Conservation (phyloP, 2,888 invertebrate species). For the Blera fallax region DNA sequence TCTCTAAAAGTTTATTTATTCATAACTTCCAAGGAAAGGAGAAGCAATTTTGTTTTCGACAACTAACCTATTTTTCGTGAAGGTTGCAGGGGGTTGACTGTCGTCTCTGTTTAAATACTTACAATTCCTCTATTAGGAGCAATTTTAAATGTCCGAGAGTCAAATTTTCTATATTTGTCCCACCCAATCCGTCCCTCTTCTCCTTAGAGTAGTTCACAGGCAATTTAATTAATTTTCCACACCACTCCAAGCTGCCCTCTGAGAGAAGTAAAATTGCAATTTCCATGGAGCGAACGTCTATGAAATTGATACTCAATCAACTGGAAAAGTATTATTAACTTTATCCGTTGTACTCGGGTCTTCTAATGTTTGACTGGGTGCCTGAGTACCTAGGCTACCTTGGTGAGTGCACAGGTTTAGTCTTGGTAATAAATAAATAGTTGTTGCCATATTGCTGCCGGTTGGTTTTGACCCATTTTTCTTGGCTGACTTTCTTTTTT, state of each 20-base stretch:
- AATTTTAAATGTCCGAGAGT: conserved; percentile 69
- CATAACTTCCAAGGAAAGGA: conserved; percentile 11
- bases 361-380: conserved; percentile 56
- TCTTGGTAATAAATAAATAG: conserved; percentile 58
- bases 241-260: conserved; percentile 48
- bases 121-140: conserved; percentile 47
- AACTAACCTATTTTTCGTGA: conserved; percentile 13
- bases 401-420: conserved; percentile 44
- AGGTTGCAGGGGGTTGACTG: not conserved
- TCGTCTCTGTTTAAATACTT: conserved; percentile 26
- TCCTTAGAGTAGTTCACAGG: conserved; percentile 48
- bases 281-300: conserved; percentile 67
- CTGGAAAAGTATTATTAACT: conserved; percentile 72
- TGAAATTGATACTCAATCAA: conserved; percentile 71
- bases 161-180: conserved; percentile 46
- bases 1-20: conserved; percentile 26
- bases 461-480: conserved; percentile 68
- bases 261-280: conserved; percentile 66
- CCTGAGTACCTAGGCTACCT: not conserved
- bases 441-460: conserved; percentile 61
- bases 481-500: not conserved
- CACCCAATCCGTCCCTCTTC: not conserved
- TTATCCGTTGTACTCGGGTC: conserved; percentile 58
- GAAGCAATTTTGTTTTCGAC: conserved; percentile 6
- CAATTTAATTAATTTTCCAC: conserved; percentile 71